Conservation (phyloP, 1,140 invertebrate genomes). For the Brachionus paranguensis region DNA sequence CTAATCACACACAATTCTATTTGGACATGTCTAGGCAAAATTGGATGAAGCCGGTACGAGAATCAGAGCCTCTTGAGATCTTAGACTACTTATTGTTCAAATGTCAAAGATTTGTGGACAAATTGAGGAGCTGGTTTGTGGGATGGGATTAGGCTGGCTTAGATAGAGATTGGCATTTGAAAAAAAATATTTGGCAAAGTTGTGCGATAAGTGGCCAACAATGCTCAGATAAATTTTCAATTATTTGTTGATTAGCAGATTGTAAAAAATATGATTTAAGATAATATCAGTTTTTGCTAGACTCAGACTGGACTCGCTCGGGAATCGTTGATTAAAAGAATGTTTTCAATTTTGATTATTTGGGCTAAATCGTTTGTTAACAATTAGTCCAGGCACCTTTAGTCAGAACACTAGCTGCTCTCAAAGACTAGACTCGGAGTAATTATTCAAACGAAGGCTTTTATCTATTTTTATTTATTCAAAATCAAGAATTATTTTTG, state of each 20-base stretch:
- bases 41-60: background rate
- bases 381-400: background rate
- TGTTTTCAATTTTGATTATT: background rate
- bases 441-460: background rate
- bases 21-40: background rate
- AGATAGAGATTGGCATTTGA: background rate
- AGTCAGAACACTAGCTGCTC: background rate
- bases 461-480: background rate
- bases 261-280: background rate
- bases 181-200: background rate
- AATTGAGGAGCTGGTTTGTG: background rate
- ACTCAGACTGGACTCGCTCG: background rate
- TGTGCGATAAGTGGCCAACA: background rate
- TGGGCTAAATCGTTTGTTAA: background rate
- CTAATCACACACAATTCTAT: background rate
- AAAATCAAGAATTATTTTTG: background rate
- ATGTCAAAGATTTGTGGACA: background rate
- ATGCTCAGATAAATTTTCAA: background rate
- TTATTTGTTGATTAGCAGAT: background rate
- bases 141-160: background rate
- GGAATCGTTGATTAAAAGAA: background rate
- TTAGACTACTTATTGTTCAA: background rate
- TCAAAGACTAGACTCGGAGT: background rate
- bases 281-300: background rate
- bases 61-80: background rate